phyloP scores from a whole-genome alignment of 2,113 vertebrate species.

The Marmota flaviventris region DNA sequence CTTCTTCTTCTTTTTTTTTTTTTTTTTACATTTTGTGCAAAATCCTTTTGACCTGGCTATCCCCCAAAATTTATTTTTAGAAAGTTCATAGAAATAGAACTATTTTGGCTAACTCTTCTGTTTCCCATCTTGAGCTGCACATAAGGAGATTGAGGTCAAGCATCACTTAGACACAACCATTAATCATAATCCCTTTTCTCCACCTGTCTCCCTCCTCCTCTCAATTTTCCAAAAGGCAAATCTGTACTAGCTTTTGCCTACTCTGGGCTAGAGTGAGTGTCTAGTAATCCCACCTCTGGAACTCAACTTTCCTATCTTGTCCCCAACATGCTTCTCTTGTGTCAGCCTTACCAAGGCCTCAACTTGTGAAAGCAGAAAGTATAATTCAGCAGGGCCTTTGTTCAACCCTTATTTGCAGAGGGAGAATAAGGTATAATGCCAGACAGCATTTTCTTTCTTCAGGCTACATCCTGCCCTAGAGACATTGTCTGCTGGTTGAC shows the following conservation, averaged over 20 bases:
- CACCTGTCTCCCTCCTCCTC: not conserved
- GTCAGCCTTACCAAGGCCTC: not conserved
- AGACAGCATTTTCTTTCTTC: not conserved
- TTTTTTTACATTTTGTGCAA: not conserved
- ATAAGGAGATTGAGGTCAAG: not conserved
- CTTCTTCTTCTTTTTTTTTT: constrained; percentile 53
- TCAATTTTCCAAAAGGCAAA: constrained; percentile 4
- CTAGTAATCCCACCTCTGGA: constrained; percentile 18
- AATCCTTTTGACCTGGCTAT: constrained; percentile 40
- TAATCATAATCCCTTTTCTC: not conserved
- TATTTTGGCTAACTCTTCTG: not conserved
- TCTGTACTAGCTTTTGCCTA: constrained; percentile 17
- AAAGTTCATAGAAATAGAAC: constrained; percentile 41
- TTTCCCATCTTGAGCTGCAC: not conserved
- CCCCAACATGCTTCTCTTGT: not conserved
- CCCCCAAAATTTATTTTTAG: constrained; percentile 47
- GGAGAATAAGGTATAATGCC: not conserved
- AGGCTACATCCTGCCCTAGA: not conserved
- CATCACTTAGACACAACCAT: not conserved
- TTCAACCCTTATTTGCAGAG: not conserved
- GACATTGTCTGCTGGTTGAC: not conserved
- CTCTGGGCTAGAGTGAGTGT: not conserved
- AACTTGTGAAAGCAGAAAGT: not conserved
- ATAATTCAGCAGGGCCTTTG: not conserved
- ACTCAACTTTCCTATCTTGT: not conserved